Percentiles rank a stretch among this genome's conserved stretches.
These are phyloP conservation scores for Andricus grossulariae DNA, from an alignment of 1,140 invertebrate species.

Conservation along the genomic window DNA sequence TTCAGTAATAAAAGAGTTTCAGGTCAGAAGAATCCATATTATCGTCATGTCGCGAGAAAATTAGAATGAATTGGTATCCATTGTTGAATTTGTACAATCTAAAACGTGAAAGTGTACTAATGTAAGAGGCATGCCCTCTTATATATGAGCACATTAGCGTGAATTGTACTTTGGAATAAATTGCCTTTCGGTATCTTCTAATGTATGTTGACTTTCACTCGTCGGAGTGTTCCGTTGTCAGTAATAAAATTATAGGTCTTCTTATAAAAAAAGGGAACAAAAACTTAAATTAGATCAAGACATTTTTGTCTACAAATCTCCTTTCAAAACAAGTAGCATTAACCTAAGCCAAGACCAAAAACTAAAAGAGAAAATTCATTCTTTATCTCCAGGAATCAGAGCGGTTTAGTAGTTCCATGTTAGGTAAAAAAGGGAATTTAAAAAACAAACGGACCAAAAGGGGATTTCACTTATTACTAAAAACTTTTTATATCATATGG, in stretches of 20 bases:
- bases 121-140: slow-evolving; percentile 10
- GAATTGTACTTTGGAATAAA: slow-evolving; percentile 20
- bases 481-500: too few relatives aligned
- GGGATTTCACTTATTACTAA: too few relatives aligned
- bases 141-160: background rate
- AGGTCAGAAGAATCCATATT: too few relatives aligned
- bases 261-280: background rate
- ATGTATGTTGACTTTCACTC: slow-evolving; percentile 22
- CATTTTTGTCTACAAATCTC: background rate
- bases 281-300: background rate
- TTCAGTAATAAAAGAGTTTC: too few relatives aligned
- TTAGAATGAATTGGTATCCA: slow-evolving; percentile 2
- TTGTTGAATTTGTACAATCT: background rate
- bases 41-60: background rate
- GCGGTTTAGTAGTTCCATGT: too few relatives aligned
- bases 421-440: too few relatives aligned
- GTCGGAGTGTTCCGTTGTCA: background rate
- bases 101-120: slow-evolving; percentile 12
- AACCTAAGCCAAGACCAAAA: too few relatives aligned
- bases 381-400: too few relatives aligned
- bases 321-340: background rate
- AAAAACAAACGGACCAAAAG: too few relatives aligned
- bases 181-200: slow-evolving; percentile 19
- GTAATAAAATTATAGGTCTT: background rate
- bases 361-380: too few relatives aligned